A percentile compares a stretch with the other conserved stretches of the same genome.
Conservation (phyloP, 1,140 invertebrate species). For the Plutomurus gul region DNA sequence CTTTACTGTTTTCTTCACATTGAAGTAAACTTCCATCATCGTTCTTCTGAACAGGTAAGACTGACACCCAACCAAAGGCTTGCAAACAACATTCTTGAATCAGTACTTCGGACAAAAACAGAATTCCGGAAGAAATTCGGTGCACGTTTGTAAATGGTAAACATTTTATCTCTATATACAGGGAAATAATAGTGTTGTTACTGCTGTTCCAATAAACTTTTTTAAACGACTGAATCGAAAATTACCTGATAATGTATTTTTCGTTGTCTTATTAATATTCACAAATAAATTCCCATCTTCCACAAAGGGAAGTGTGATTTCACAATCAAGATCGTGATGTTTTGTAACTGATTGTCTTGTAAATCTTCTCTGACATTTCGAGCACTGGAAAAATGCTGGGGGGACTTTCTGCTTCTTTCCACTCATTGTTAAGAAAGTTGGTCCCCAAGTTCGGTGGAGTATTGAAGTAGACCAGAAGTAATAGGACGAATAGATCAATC, state of each 20-base stretch:
- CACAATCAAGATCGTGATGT: conserved; percentile 34
- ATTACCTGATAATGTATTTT: neutral
- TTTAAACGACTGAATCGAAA: neutral
- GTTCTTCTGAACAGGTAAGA: neutral
- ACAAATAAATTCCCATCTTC: neutral
- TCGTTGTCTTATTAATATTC: neutral
- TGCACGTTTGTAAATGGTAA: conserved; percentile 30
- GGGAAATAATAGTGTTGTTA: neutral
- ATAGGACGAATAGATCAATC: too few relatives aligned
- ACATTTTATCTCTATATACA: conserved; percentile 18
- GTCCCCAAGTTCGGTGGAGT: too few relatives aligned
- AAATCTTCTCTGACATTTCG: conserved; percentile 35
- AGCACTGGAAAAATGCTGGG: conserved; percentile 36
- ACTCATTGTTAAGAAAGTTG: too few relatives aligned
- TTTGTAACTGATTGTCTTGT: conserved; percentile 23
- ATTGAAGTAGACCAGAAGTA: too few relatives aligned
- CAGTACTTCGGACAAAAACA: conserved; percentile 40
- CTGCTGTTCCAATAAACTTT: neutral
- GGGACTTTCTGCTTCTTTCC: conserved; percentile 28
- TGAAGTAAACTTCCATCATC: neutral
- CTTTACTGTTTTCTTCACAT: neutral
- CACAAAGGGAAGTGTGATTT: neutral
- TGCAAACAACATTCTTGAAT: conserved; percentile 38
- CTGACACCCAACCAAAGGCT: conserved; percentile 38
- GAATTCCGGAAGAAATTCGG: neutral